phyloP scores from a whole-genome alignment of 1,140 invertebrate genomes.

The Pachyrhynchus sulphureomaculatus region DNA sequence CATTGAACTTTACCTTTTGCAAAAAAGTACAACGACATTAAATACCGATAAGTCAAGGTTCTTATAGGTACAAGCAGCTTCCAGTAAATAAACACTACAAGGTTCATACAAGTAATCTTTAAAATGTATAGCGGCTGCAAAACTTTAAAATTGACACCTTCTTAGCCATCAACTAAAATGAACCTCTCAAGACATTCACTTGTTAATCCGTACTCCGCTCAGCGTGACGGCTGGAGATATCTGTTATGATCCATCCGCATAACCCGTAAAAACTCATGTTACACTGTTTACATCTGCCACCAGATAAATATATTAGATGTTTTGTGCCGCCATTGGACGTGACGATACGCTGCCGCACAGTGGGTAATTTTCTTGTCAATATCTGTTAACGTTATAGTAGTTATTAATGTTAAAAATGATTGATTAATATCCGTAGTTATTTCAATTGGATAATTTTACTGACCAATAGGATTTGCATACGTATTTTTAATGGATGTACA shows the following conservation, averaged over 20 bases:
- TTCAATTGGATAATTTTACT: background rate
- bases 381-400: background rate
- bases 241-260: constrained; percentile 13
- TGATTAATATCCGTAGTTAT: background rate
- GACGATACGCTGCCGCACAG: constrained; percentile 17
- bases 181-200: too few relatives aligned
- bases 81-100: too few relatives aligned
- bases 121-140: too few relatives aligned
- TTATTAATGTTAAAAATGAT: constrained; percentile 8
- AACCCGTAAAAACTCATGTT: constrained; percentile 8
- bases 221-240: constrained; percentile 15
- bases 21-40: too few relatives aligned
- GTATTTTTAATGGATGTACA: too few relatives aligned
- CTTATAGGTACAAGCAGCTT: too few relatives aligned
- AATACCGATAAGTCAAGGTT: too few relatives aligned
- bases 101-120: too few relatives aligned
- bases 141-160: too few relatives aligned
- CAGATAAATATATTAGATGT: constrained; percentile 25
- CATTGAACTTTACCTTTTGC: too few relatives aligned
- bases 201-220: background rate
- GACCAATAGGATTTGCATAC: background rate
- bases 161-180: too few relatives aligned
- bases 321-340: background rate
- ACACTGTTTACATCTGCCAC: constrained; percentile 15
- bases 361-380: constrained; percentile 2